Evolutionary conservation across 2,888 invertebrate genomes (phyloP), one percentile per base, ranked within the genome.

Genomic region (Conus canariensis): DNA sequence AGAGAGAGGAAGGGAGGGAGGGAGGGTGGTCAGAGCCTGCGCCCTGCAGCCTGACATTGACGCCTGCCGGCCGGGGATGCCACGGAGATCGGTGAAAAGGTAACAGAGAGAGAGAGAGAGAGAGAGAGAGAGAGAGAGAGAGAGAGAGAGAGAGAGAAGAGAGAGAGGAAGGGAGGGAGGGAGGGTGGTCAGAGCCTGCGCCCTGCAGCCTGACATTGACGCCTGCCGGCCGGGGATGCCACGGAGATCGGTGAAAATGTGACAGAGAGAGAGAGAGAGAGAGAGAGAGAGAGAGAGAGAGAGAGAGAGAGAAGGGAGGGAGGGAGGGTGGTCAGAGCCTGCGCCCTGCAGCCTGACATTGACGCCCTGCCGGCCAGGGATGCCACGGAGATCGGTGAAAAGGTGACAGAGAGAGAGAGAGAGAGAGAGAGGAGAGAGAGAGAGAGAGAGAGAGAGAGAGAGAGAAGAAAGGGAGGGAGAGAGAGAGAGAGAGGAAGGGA

Each of bases 171-270:
- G 60, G 60, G 60, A 14, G 60, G 14, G 60, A 60, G 60, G 60
- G 60, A 60, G 60, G 86, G 88, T 91, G 30, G 89, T 92, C 60
- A 80, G 82, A 12, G 90, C 92, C 19, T 92, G 92, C 83, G 92
- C 92, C 25, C 85, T 92, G 82, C 85, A 88, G 56, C 64, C 92
- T 45, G 92, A 92, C 77, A 74, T 92, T 16, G 90, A 90, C 19
- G 89, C 89, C 12, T 92, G 16, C 90, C 92, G 8, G 92, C 88
- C 30, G 92, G 92, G 25, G 91, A 92, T 45, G 59, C 86, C 82
- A 92, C 92, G 25, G 92, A 92, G 90, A 92, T 92, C 59, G 92
- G 92, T 19, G 92, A 92, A 82, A 91, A 92, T 88, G 92, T 92
- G 64, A 25, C 82, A 25, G 59, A 19, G 22, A 14, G 60, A 14